A percentile compares a stretch with the other conserved stretches of the same genome.
Evolutionary conservation across 2,797 vertebrate species (phyloP).

Genomic region (Paguma larvata): DNA sequence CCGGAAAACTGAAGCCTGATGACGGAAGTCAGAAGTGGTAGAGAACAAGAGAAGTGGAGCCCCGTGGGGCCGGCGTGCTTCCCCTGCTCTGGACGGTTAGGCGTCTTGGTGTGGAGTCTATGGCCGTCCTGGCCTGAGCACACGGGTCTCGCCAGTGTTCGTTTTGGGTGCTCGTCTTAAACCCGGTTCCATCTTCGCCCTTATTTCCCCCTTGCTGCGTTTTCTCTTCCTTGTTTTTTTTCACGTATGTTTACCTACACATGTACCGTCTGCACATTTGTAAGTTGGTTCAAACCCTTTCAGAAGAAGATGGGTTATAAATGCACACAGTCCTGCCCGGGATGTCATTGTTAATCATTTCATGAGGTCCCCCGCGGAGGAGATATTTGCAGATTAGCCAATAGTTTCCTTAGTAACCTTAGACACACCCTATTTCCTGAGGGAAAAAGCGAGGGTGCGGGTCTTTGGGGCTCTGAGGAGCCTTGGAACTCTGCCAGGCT

Average conservation of each 20-base stretch:
- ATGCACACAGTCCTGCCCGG: neutral
- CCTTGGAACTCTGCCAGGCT: neutral
- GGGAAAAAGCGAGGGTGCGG: neutral
- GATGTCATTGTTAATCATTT: neutral
- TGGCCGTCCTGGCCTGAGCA: neutral
- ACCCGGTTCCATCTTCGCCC: neutral
- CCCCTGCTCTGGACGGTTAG: neutral
- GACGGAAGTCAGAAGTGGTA: neutral
- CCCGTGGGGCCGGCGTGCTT: rapidly evolving
- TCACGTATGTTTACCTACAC: neutral
- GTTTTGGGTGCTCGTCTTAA: neutral
- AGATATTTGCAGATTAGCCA: conserved; percentile 21
- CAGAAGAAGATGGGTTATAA: neutral
- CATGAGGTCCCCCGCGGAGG: neutral
- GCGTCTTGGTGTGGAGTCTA: neutral
- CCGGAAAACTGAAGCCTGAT: neutral
- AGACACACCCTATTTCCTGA: neutral
- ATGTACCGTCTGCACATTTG: neutral
- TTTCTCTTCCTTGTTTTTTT: conserved; percentile 13
- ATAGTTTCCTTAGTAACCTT: conserved; percentile 21
- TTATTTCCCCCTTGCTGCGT: neutral
- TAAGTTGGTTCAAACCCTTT: neutral
- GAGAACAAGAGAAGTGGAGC: neutral
- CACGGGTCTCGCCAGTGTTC: neutral
- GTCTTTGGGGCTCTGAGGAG: neutral